Conservation (phyloP, 2,113 vertebrate species). For the Myrmecobius fasciatus region DNA sequence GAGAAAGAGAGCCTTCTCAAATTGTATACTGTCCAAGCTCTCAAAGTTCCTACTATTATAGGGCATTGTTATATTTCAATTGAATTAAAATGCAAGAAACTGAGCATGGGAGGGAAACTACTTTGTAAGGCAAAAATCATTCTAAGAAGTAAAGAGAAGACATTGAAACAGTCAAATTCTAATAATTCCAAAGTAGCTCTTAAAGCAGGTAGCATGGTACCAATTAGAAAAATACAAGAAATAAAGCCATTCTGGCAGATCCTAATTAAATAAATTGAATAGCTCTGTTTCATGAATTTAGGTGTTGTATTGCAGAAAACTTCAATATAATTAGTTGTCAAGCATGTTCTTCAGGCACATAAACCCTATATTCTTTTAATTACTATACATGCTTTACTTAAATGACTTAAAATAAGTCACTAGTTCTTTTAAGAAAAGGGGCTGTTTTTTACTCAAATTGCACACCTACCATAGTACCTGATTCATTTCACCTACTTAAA, state of each 20-base stretch:
- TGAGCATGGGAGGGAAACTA: background rate
- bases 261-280: background rate
- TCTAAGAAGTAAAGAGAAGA: background rate
- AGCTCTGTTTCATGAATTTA: background rate
- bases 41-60: background rate
- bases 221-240: background rate
- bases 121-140: background rate
- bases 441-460: background rate
- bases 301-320: background rate
- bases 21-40: background rate
- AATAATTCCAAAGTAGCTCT: background rate
- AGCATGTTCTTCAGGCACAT: background rate
- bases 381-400: background rate
- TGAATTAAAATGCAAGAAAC: background rate
- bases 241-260: slow-evolving; percentile 21
- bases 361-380: background rate
- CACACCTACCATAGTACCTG: background rate
- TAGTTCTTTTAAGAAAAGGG: background rate
- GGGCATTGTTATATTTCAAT: background rate
- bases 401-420: background rate
- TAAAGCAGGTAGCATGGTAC: background rate
- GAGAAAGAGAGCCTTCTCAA: background rate
- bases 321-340: background rate
- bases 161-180: background rate
- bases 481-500: background rate